phyloP scores from a whole-genome alignment of 1,140 invertebrate species.

The Drosophila nannoptera region DNA sequence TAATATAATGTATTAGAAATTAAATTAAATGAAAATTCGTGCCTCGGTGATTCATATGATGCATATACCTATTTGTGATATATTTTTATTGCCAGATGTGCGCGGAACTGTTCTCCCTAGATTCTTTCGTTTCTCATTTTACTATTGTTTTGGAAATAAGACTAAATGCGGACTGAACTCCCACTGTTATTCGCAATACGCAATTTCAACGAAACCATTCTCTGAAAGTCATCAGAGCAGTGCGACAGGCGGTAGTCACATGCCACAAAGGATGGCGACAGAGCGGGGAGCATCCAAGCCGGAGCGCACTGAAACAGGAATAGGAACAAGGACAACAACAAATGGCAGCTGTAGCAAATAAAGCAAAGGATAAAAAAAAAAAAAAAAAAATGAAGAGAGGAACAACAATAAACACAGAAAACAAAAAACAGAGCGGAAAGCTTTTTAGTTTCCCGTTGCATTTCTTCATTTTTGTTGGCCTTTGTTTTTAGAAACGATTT shows the following conservation, averaged over 20 bases:
- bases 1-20: too few relatives aligned
- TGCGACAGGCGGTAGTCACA: conserved; percentile 42
- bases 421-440: conserved; percentile 61
- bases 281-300: conserved; percentile 39
- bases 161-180: conserved; percentile 36
- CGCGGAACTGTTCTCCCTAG: conserved; percentile 2
- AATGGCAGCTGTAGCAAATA: conserved; percentile 43
- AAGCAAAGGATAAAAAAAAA: conserved; percentile 28
- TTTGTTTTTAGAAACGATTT: conserved; percentile 55
- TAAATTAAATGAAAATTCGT: too few relatives aligned
- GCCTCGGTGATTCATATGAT: too few relatives aligned
- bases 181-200: conserved; percentile 19
- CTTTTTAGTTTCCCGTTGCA: conserved; percentile 68
- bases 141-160: conserved; percentile 58
- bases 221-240: conserved; percentile 48
- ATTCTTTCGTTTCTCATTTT: conserved; percentile 37
- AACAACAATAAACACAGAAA: conserved; percentile 44
- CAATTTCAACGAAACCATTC: conserved; percentile 37
- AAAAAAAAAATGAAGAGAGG: conserved; percentile 50
- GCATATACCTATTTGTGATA: too few relatives aligned
- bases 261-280: conserved; percentile 52
- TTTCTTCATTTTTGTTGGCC: conserved; percentile 48
- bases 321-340: conserved; percentile 51
- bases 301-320: conserved; percentile 50
- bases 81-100: too few relatives aligned